These are phyloP conservation scores for Apogon talboti DNA, from an alignment of 2,797 vertebrate genomes.

Conservation along the genomic window DNA sequence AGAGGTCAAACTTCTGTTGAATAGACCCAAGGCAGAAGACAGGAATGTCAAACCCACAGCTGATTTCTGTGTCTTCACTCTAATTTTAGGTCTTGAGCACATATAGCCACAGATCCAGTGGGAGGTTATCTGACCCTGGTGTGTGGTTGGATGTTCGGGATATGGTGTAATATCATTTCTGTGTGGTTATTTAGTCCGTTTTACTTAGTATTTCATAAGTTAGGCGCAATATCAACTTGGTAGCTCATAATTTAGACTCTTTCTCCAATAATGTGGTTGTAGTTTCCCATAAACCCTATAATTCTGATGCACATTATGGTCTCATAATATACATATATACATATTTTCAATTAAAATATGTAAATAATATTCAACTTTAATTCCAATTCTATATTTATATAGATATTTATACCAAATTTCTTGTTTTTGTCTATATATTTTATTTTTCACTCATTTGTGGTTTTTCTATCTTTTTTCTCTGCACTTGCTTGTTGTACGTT, in stretches of 20 bases:
- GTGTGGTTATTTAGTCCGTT: not conserved
- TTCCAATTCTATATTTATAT: too few relatives aligned
- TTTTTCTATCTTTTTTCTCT: too few relatives aligned
- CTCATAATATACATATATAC: too few relatives aligned
- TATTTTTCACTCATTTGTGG: too few relatives aligned
- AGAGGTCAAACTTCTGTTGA: slow-evolving; percentile 65
- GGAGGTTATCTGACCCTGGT: slow-evolving; percentile 36
- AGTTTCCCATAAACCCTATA: too few relatives aligned
- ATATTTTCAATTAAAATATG: too few relatives aligned
- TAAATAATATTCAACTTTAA: too few relatives aligned
- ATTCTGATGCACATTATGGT: not conserved
- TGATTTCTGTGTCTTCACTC: slow-evolving; percentile 33
- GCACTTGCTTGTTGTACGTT: too few relatives aligned
- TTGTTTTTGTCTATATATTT: too few relatives aligned
- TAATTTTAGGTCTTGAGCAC: slow-evolving; percentile 20
- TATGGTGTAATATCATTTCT: slow-evolving; percentile 9
- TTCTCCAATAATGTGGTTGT: not conserved
- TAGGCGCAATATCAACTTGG: too few relatives aligned
- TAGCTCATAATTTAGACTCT: not conserved
- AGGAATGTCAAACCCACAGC: slow-evolving; percentile 67
- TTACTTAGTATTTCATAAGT: too few relatives aligned
- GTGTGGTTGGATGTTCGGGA: slow-evolving; percentile 20
- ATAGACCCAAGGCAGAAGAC: slow-evolving; percentile 48
- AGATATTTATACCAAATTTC: too few relatives aligned
- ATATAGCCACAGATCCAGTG: slow-evolving; percentile 9